These are phyloP conservation scores for Sebastes hubbsi DNA, from an alignment of 2,797 vertebrate genomes.

Conservation along the genomic window DNA sequence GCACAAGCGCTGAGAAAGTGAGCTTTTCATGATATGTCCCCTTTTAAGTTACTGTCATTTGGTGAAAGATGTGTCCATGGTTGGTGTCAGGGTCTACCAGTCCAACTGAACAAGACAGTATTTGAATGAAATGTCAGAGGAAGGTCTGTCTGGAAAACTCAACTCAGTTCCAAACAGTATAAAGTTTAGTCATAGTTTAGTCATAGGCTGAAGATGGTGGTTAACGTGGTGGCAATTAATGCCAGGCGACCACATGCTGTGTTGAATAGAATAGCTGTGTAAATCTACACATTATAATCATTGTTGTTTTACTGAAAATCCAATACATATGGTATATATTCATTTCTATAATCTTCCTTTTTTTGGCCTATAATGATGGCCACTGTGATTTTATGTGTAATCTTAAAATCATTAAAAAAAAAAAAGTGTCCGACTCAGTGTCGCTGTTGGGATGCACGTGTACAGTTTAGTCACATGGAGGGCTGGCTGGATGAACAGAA, in stretches of 20 bases:
- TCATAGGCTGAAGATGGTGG: background rate
- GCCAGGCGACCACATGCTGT: background rate
- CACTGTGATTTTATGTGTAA: background rate
- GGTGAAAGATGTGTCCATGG: background rate
- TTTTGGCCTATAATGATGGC: background rate
- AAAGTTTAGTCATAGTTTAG: background rate
- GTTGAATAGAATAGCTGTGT: background rate
- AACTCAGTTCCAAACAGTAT: background rate
- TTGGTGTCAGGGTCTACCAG: background rate
- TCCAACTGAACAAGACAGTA: background rate
- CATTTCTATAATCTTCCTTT: background rate
- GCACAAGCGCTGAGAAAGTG: too few relatives aligned
- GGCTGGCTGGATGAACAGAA: background rate
- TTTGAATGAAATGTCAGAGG: background rate
- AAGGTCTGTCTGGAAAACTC: background rate
- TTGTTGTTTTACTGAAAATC: background rate
- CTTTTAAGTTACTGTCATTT: too few relatives aligned
- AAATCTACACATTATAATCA: background rate
- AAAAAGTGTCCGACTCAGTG: background rate
- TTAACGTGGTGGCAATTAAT: background rate
- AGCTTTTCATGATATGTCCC: too few relatives aligned
- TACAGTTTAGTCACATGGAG: background rate
- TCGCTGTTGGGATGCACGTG: background rate
- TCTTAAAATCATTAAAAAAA: background rate
- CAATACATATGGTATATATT: background rate